phyloP scores from a whole-genome alignment of 2,888 invertebrate genomes.

The Agapostemon virescens region DNA sequence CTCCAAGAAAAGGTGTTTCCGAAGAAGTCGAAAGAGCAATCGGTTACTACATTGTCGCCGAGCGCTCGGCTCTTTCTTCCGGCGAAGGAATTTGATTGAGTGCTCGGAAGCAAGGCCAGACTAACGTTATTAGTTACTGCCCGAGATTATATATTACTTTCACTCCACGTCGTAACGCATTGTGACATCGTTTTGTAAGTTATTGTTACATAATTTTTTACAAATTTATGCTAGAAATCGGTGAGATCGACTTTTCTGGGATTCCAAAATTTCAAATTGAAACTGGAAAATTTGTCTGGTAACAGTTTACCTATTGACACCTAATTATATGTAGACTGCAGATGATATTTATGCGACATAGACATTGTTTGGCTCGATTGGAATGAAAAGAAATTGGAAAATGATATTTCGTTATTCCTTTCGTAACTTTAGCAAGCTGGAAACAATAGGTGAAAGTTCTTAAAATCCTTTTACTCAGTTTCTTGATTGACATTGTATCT shows the following conservation, averaged over 20 bases:
- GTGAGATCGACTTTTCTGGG: not conserved
- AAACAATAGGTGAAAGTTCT: too few relatives aligned
- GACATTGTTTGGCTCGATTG: too few relatives aligned
- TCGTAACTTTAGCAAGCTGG: too few relatives aligned
- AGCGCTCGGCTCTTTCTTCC: not conserved
- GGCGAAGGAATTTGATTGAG: not conserved
- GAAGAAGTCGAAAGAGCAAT: not conserved
- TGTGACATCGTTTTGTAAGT: conserved; percentile 42
- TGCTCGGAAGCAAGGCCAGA: not conserved
- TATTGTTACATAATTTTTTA: not conserved
- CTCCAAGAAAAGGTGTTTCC: not conserved
- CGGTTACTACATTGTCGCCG: not conserved
- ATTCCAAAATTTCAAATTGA: not conserved
- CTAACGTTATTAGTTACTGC: not conserved
- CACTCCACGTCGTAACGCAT: not conserved
- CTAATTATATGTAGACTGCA: too few relatives aligned
- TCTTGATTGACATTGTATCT: too few relatives aligned
- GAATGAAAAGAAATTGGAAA: too few relatives aligned
- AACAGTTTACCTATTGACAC: too few relatives aligned
- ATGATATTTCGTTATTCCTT: too few relatives aligned
- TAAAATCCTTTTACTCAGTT: too few relatives aligned
- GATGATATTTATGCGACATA: too few relatives aligned
- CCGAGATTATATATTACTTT: not conserved
- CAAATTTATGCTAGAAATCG: not conserved
- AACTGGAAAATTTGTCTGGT: too few relatives aligned